phyloP scores from a whole-genome alignment of 2,113 vertebrate genomes.

The Orcinus orca region DNA sequence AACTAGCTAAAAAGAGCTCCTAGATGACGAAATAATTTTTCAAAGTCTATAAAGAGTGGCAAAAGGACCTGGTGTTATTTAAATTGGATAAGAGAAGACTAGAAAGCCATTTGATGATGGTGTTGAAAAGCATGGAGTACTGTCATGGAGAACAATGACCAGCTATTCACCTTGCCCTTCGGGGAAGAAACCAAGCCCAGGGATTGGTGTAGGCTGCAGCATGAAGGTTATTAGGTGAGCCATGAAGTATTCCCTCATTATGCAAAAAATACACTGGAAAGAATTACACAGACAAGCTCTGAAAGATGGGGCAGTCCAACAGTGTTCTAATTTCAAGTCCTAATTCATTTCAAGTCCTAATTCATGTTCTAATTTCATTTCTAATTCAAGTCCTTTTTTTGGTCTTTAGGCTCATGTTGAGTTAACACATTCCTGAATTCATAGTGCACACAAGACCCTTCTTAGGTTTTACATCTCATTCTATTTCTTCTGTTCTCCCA shows the following conservation, averaged over 20 bases:
- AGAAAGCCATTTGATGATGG: not conserved
- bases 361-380: no score
- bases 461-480: not conserved
- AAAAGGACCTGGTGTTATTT: not conserved
- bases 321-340: not conserved
- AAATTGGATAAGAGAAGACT: not conserved
- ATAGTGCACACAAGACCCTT: not conserved
- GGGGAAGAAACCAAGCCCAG: not conserved
- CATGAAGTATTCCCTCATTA: not conserved
- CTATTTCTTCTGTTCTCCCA: not conserved
- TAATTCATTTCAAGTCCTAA: no score
- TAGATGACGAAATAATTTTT: not conserved
- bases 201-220: not conserved
- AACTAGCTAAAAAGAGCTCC: not conserved
- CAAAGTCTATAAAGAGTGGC: not conserved
- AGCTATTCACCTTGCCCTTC: not conserved
- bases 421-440: not conserved
- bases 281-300: not conserved
- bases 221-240: not conserved
- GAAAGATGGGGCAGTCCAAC: not conserved
- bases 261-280: not conserved
- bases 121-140: not conserved
- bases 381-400: not conserved
- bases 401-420: not conserved
- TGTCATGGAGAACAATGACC: not conserved